phyloP scores from a whole-genome alignment of 2,888 invertebrate genomes.

The Diabrotica balteata region DNA sequence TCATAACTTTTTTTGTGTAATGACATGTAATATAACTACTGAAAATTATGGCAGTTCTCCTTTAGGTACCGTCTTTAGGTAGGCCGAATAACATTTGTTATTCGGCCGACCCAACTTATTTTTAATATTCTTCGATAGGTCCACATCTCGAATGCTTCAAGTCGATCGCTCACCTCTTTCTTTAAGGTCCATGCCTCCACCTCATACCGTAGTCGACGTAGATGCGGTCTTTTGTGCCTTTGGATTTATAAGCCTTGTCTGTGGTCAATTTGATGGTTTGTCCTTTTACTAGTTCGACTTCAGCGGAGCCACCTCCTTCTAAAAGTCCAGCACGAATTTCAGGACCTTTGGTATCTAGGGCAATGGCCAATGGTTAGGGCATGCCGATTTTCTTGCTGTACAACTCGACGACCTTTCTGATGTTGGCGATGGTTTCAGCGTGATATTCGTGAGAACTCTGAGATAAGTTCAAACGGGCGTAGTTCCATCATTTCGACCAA shows the following conservation, averaged over 20 bases:
- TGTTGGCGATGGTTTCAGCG: constrained; percentile 88
- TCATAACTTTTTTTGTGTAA: too few species aligned
- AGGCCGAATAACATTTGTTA: too few species aligned
- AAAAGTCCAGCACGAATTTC: constrained; percentile 97
- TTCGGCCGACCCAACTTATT: too few species aligned
- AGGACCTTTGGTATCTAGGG: constrained; percentile 97
- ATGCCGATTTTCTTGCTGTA: constrained; percentile 78
- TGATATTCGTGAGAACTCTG: constrained; percentile 97
- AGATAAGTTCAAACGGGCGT: constrained; percentile 94
- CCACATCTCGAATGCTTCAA: too few species aligned
- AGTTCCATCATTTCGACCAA: constrained; percentile 92
- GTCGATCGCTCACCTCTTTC: too few species aligned
- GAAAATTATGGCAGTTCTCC: too few species aligned
- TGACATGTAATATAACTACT: too few species aligned
- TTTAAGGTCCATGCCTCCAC: too few species aligned
- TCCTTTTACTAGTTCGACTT: constrained; percentile 88
- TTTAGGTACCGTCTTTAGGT: too few species aligned
- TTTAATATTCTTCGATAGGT: too few species aligned
- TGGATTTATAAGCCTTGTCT: constrained; percentile 79
- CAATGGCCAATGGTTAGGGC: constrained; percentile 87
- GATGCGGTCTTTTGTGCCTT: constrained; percentile 76
- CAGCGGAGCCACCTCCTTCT: constrained; percentile 87
- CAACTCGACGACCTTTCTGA: constrained; percentile 84
- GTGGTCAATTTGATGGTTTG: constrained; percentile 85
- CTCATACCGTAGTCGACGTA: constrained; percentile 96